Evolutionary conservation across 2,888 invertebrate species (phyloP).

Genomic region (Suillia variegata): DNA sequence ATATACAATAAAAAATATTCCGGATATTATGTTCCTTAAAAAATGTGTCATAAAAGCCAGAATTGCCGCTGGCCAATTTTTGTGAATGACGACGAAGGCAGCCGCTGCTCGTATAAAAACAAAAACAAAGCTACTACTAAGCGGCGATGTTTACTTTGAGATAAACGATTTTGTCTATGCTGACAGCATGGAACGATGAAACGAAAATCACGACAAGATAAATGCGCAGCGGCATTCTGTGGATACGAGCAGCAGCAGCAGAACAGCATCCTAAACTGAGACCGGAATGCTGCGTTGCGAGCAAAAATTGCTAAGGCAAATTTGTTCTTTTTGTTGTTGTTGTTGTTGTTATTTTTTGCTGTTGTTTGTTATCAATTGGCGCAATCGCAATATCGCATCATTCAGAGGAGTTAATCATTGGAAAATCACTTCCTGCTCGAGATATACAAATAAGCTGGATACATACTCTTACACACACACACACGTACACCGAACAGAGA

Average conservation of each 20-base stretch:
- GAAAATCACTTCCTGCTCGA: conserved; percentile 56
- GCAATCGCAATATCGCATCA: conserved; percentile 26
- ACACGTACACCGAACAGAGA: no score
- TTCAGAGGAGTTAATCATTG: conserved; percentile 56
- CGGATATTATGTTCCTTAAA: no score
- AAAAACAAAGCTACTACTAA: conserved; percentile 4
- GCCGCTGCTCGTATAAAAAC: no score
- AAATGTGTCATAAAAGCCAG: background rate
- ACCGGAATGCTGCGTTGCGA: background rate
- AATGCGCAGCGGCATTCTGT: background rate
- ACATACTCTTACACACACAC: background rate
- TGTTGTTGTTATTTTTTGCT: background rate
- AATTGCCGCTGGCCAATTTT: conserved; percentile 36
- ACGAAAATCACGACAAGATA: background rate
- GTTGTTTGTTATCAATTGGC: conserved; percentile 20
- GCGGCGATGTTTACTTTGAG: conserved; percentile 44
- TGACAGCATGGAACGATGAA: background rate
- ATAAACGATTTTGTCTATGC: conserved; percentile 32
- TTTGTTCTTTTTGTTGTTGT: conserved; percentile 2
- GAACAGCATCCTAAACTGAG: conserved; percentile 22
- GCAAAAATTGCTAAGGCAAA: conserved; percentile 11
- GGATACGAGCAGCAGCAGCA: background rate
- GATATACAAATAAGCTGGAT: no score
- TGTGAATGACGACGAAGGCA: conserved; percentile 36
- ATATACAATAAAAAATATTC: no score